Conservation (phyloP, 2,797 vertebrate species). For the Eutrigla gurnardus region DNA sequence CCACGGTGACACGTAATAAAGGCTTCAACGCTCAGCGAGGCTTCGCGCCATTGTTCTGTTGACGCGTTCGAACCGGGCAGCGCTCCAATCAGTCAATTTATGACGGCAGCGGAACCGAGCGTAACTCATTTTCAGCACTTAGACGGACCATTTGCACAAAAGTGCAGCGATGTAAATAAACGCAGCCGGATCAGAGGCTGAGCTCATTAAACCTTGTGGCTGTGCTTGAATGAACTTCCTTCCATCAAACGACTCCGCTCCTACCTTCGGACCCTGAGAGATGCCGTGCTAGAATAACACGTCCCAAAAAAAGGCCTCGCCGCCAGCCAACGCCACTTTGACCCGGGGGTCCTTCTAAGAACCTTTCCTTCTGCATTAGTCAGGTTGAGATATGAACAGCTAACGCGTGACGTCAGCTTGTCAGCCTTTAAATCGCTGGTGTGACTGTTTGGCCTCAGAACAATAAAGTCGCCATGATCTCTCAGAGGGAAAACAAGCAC, state of each 20-base stretch:
- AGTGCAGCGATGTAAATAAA: neutral
- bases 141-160: neutral
- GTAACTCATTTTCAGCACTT: neutral
- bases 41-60: neutral
- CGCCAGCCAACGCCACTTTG: too few relatives aligned
- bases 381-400: neutral
- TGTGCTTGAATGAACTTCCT: neutral
- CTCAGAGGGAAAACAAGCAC: conserved; percentile 18
- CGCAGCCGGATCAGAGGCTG: neutral
- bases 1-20: neutral
- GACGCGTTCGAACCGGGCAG: neutral
- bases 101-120: neutral
- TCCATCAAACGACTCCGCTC: neutral
- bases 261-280: neutral
- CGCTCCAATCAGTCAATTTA: neutral
- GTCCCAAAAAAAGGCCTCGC: neutral
- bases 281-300: neutral
- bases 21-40: neutral
- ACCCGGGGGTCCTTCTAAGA: neutral
- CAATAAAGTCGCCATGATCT: conserved; percentile 36
- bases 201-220: neutral
- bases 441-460: neutral
- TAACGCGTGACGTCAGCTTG: neutral
- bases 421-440: too few relatives aligned
- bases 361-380: neutral